phyloP scores from a whole-genome alignment of 2,113 vertebrate species.

The Tetrax tetrax region DNA sequence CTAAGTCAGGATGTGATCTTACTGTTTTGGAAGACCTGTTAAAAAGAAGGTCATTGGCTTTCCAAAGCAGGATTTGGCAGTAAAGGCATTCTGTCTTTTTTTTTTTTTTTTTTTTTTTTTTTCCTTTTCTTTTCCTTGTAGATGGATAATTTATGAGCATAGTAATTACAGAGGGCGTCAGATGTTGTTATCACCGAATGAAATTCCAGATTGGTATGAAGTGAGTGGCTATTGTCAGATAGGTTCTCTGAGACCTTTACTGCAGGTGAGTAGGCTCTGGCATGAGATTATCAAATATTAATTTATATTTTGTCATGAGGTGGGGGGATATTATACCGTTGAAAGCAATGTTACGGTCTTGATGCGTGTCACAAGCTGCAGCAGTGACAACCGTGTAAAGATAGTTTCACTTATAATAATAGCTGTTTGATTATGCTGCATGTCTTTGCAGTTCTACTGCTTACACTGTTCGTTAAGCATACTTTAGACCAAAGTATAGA shows the following conservation, averaged over 20 bases:
- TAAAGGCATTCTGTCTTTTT: background rate
- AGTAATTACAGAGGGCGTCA: constrained; percentile 89
- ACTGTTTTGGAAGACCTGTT: background rate
- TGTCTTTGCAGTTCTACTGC: background rate
- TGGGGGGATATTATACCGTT: background rate
- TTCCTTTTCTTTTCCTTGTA: background rate
- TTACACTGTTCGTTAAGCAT: background rate
- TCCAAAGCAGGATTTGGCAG: background rate
- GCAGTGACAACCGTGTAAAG: background rate
- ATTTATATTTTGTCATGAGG: background rate
- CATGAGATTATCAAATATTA: background rate
- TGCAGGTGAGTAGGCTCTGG: constrained; percentile 80
- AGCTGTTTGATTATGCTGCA: background rate
- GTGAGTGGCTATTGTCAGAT: constrained; percentile 81
- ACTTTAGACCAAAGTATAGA: background rate
- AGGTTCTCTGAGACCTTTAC: constrained; percentile 89
- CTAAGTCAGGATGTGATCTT: background rate
- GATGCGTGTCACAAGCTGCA: background rate
- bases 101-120: background rate
- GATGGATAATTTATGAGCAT: constrained; percentile 91
- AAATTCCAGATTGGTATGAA: constrained; percentile 81
- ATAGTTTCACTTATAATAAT: background rate
- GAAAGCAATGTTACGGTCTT: background rate
- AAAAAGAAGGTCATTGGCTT: background rate
- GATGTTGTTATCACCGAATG: constrained; percentile 81